Evolutionary conservation across 1,140 invertebrate genomes (phyloP), one percentile per base, ranked within the genome.

Genomic region (Spodoptera litura): DNA sequence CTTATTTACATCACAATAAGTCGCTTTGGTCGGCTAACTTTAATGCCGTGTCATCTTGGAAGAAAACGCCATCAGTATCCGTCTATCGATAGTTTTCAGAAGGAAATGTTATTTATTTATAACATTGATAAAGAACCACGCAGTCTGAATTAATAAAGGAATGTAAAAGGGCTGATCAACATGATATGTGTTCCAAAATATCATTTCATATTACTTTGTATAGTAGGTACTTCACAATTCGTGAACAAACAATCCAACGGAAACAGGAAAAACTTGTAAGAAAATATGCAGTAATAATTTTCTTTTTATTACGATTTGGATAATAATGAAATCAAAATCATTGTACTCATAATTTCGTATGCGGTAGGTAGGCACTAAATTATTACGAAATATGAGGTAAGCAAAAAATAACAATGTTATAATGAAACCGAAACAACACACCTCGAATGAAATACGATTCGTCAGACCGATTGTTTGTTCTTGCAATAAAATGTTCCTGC

Each of bases 1-100:
- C 81, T 85, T 89, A 93, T 93, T 92, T 93, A 89, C 92, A 92
- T 92, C 83, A 91, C 86, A 93, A 92, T 91, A 87, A 83, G 81
- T 84, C 72, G 83, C 81, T 80, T 88, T 91, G 85, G 86, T 87
- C 83, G 49, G 66, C 66, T 70, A 52, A 52, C 31, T 70, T 83
- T 85, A 88, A 80, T 87, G 90, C 88, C 90, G 85, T 89, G 79
- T 87, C 83, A 83, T 87, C 81, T 55, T 52, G 74, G 49, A 68
- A 76, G 78, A 80, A 70, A 52, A 66, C 59, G 49, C 58, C 61
- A 83, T 81, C 80, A 58, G 59, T 64, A 53, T 81, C 81, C 81
- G 75, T 58, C 70, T 75, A 78, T 79, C 71, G 72, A 53, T 52
- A 64, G 51, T 35, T 66, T 66, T 66, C 70, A 72, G 38, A 61